Evolutionary conservation across 2,888 invertebrate species (phyloP), one percentile per base, ranked within the genome.

Genomic region (Seira musarum): DNA sequence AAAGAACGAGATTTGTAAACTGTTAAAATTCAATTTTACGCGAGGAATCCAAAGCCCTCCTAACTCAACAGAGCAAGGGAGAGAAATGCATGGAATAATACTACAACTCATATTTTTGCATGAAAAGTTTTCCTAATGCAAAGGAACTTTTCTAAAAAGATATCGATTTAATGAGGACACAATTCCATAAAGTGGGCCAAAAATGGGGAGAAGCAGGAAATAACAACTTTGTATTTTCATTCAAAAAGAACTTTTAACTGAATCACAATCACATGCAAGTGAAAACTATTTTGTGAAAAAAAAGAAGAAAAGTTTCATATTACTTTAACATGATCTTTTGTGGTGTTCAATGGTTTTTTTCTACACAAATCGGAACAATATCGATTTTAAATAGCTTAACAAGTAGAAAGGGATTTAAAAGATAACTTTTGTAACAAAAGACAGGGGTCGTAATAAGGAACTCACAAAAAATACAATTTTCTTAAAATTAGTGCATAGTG

Each of bases 11-110:
- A 30, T 30, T 57, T 63, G 60, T 68, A 73, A 70, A 79, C 79
- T 79, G 79, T 79, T 79, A 79, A 79, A 79, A 79, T 68, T 79
- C 73, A 79, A 79, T 79, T 79, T 79, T 79, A 72, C 72, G 73
- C 73, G 67, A 69, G 66, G 30, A 68, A 71, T 68, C 25, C 73
- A 79, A 73, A 73, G 30, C 30, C 8, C 8, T 30, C 30, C 8
- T 30, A 30, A 30, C 30, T 30, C 8, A 30, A 30, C 30, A 30
- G 8, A 30, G 30, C 30, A 30, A 8, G 30, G 30, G 30, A 30
- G 30, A 30, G 30, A 30, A 30, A 30, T 30, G 30, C 8, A 5
- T 30, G 30, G 30, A 8, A 30, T 30, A 30, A 30, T 5, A 30
- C 3, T n/a, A n/a, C 2, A 30, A 30, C 30, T 30, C 30, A 30